Evolutionary conservation across 2,888 invertebrate genomes (phyloP).

Genomic region (Cephus pygmeus): DNA sequence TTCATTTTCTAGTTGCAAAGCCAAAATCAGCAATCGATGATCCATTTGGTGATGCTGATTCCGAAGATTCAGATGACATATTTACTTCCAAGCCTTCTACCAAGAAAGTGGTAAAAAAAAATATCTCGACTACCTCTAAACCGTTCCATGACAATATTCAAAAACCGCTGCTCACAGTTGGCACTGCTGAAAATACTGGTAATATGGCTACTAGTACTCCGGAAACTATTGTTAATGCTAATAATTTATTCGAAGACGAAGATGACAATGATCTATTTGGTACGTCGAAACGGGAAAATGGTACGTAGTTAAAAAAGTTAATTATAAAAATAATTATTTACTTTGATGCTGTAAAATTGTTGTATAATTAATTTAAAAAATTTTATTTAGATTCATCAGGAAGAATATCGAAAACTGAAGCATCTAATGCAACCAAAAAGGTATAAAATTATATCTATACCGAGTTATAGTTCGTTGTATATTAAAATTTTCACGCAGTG

Average conservation of each 20-base stretch:
- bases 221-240: slow-evolving; percentile 39
- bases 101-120: slow-evolving; percentile 30
- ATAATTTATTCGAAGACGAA: slow-evolving; percentile 50
- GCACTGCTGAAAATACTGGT: slow-evolving; percentile 24
- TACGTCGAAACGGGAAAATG: slow-evolving; percentile 29
- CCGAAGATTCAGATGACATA: slow-evolving; percentile 61
- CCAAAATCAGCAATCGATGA: slow-evolving; percentile 63
- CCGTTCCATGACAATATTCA: slow-evolving; percentile 4
- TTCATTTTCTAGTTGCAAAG: slow-evolving; percentile 46
- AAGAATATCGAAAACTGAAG: background rate
- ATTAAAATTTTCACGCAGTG: background rate
- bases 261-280: slow-evolving; percentile 49
- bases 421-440: slow-evolving; percentile 23
- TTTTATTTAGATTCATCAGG: background rate
- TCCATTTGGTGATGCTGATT: slow-evolving; percentile 59
- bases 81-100: slow-evolving; percentile 52
- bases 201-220: slow-evolving; percentile 53
- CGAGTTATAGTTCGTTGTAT: background rate
- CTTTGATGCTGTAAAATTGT: background rate
- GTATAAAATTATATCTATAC: slow-evolving; percentile 17
- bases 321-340: background rate
- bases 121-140: slow-evolving; percentile 2
- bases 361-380: background rate
- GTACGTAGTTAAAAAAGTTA: background rate
- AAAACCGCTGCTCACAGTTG: slow-evolving; percentile 41